Conservation (phyloP, 2,888 invertebrate species). For the Drosophila paracracens region DNA sequence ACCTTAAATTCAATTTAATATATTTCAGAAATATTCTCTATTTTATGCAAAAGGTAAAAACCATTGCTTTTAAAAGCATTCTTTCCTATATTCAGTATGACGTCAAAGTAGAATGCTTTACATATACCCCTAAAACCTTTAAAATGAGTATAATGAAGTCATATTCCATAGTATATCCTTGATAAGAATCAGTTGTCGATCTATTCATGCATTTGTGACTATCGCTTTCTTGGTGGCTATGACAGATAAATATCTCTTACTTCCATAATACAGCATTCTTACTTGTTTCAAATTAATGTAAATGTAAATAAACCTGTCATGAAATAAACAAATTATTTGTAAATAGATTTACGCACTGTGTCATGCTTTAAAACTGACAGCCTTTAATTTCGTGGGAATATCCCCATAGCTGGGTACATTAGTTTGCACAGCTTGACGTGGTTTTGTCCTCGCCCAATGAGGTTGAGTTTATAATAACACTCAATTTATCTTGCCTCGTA, state of each 20-base stretch:
- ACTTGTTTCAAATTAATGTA: too few species aligned
- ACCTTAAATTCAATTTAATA: neutral
- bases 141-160: neutral
- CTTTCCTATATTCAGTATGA: neutral
- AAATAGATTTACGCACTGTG: neutral
- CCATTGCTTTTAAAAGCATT: neutral
- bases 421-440: conserved; percentile 16
- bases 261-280: too few species aligned
- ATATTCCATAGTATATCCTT: neutral
- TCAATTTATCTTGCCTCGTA: conserved; percentile 71
- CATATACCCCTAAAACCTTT: neutral
- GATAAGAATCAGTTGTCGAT: neutral
- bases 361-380: neutral
- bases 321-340: neutral
- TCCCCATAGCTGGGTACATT: conserved; percentile 36
- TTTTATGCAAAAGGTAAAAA: neutral
- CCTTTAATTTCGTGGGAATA: conserved; percentile 12
- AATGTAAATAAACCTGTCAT: too few species aligned
- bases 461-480: conserved; percentile 58
- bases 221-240: neutral
- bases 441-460: conserved; percentile 22
- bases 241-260: neutral
- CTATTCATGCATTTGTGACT: neutral
- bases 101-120: neutral
- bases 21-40: neutral